Base-by-base conservation (phyloP, 2,888 invertebrate species). In the Tridacna gigas region DNA sequence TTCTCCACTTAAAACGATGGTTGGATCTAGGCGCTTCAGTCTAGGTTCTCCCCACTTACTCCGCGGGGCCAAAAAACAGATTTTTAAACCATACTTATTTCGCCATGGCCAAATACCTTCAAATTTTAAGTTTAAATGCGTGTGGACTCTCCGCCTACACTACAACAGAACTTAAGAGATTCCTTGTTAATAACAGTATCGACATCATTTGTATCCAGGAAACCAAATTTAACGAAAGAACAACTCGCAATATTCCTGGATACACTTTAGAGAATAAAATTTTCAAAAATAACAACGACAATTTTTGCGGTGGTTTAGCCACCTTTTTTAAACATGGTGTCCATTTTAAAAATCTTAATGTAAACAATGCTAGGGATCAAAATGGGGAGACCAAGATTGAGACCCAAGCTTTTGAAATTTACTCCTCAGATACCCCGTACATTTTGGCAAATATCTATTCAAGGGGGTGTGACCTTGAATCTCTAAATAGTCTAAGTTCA, bases 191-290 rank as follows among this genome's bases (percentile, higher is more conserved):
- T 13, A 65, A 65, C 26, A 28, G 12, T 65, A 65, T 69, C n/a
- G 18, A 69, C 12, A 69, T 69, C 18, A 45, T 69, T n/a, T 69
- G 69, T 69, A 45, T 69, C 69, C 69, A 69, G 69, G 69, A 69
- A 69, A 69, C 69, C 18, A 37, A 47, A 45, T 69, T 69, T 45
- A 45, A 45, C 18, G 20, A 37, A 37, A 69, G 45, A 13, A 20
- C 15, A 13, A 47, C 28, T n/a, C 37, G 45, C n/a, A 47, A 45
- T 18, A 9, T 69, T 7, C 22, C 69, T 47, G 69, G 69, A 47
- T 69, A 45, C 69, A 5, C 45, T 1, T 22, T 45, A 22, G 69
- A 69, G 22, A 15, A 69, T 47, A 20, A 18, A 45, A 18, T 28
- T 37, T 69, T n/a, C 47, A 69, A 69, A 47, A 45, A 45, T 9